Conservation (phyloP, 2,113 vertebrate species). For the Datnioides undecimradiatus region DNA sequence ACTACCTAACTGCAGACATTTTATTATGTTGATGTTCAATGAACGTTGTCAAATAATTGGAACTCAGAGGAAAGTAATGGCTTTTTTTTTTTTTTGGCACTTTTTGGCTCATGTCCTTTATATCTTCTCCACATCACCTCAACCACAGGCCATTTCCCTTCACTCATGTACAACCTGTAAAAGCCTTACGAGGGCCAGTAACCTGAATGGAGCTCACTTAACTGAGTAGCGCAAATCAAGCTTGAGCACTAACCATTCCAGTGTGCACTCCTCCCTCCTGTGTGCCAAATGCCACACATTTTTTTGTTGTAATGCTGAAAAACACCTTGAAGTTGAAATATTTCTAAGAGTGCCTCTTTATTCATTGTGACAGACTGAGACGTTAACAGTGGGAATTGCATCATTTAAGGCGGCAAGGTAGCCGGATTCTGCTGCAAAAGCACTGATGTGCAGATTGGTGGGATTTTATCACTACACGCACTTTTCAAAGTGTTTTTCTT, state of each 20-base stretch:
- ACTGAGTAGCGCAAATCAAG: conserved; percentile 19
- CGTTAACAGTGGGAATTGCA: conserved; percentile 4
- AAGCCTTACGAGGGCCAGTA: conserved; percentile 46
- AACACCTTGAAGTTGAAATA: not conserved
- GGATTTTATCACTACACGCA: not conserved
- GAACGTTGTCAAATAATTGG: conserved; percentile 41
- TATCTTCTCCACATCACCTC: conserved; percentile 9
- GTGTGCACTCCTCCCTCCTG: not conserved
- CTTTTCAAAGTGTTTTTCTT: not conserved
- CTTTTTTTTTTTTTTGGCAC: not conserved
- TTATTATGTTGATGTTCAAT: conserved; percentile 50
- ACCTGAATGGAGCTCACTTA: conserved; percentile 41
- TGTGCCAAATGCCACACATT: not conserved
- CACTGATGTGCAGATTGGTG: not conserved
- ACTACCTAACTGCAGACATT: conserved; percentile 11
- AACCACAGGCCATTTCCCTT: conserved; percentile 45
- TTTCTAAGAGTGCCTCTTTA: not conserved
- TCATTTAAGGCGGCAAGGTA: not conserved
- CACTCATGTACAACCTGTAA: conserved; percentile 33
- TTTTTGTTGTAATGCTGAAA: not conserved
- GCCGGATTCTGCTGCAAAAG: conserved; percentile 14
- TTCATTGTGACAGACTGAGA: conserved; percentile 15
- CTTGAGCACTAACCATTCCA: not conserved
- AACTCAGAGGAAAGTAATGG: conserved; percentile 24
- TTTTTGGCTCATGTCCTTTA: conserved; percentile 22